Conservation (phyloP, 2,113 vertebrate genomes). For the Toxostoma redivivum region DNA sequence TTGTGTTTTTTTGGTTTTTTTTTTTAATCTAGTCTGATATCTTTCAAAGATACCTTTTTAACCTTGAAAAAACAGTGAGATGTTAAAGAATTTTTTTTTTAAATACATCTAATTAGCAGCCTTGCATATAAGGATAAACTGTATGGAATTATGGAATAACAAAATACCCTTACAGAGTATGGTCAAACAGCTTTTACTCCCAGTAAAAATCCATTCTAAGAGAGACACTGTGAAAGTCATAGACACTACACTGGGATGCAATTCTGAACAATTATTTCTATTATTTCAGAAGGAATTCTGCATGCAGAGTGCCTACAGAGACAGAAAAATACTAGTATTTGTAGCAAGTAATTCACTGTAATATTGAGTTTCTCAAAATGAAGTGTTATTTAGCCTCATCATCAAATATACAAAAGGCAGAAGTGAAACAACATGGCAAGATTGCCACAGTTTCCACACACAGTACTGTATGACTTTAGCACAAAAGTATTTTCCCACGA, state of each 20-base stretch:
- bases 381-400: background rate
- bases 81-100: background rate
- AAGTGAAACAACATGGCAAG: accelerated
- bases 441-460: background rate
- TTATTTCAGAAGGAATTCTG: background rate
- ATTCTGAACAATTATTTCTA: background rate
- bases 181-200: background rate
- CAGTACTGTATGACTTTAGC: background rate
- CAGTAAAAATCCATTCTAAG: background rate
- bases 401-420: background rate
- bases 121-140: background rate
- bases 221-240: background rate
- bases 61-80: background rate
- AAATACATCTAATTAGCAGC: background rate
- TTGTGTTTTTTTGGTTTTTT: background rate
- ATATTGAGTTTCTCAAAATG: background rate
- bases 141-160: background rate
- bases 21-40: background rate
- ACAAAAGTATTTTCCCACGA: background rate
- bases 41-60: background rate
- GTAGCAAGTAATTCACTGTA: background rate
- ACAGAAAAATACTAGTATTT: background rate
- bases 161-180: background rate
- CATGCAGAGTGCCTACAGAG: background rate
- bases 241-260: background rate